These are phyloP conservation scores for Parotia lawesii DNA, from an alignment of 2,113 vertebrate genomes.

Conservation along the genomic window DNA sequence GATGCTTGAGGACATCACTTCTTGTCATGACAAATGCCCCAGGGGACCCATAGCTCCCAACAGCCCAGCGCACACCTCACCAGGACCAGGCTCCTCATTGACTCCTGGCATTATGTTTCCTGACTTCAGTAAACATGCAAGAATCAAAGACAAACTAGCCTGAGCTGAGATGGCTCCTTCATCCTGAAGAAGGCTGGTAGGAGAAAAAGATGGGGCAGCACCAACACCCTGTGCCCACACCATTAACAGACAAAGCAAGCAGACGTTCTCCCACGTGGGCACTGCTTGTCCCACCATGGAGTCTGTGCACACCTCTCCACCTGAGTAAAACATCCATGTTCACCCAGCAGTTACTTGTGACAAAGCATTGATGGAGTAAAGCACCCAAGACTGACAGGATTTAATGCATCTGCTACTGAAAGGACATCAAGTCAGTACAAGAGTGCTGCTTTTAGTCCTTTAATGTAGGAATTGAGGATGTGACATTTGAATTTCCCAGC, in stretches of 20 bases:
- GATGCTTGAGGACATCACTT: background rate
- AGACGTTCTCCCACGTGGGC: background rate
- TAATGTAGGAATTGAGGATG: background rate
- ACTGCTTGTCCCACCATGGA: too few relatives aligned
- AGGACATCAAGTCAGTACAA: rapidly evolving
- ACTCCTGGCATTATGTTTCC: background rate
- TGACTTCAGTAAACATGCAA: background rate
- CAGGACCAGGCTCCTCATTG: rapidly evolving
- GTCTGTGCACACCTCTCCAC: background rate
- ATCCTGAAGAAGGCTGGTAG: background rate
- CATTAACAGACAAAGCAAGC: too few relatives aligned
- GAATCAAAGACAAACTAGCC: background rate
- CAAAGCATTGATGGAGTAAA: background rate
- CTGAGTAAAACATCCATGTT: background rate
- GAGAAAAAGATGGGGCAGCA: background rate
- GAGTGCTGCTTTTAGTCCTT: background rate
- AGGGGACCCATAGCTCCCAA: background rate
- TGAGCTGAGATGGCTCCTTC: background rate
- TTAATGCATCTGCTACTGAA: background rate
- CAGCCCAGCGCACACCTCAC: background rate
- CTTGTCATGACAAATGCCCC: rapidly evolving
- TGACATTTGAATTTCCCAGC: background rate
- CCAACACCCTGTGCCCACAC: rapidly evolving
- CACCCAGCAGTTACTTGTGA: background rate
- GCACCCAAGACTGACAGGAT: background rate